Base-by-base conservation (phyloP, 2,888 invertebrate genomes). In the Saturnia japonica region DNA sequence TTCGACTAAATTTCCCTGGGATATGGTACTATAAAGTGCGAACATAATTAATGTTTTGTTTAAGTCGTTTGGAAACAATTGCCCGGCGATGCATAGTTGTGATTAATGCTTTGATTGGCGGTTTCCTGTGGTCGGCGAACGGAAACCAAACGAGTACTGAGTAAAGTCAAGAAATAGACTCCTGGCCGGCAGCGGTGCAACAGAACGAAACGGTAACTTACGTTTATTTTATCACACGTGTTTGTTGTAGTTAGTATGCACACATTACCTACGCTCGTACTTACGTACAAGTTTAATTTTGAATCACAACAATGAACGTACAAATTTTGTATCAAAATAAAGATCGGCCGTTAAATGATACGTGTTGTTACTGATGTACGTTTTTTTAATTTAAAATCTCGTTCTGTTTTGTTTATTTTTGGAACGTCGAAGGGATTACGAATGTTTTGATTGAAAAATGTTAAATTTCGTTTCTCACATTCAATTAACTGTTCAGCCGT, bases 111-210 rank as follows among this genome's bases (percentile, higher is more conserved):
- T 86, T 88, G 90, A 88, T 84, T 85, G 85, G 78, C 84, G 75
- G 84, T 78, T 90, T 91, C 91, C 90, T 86, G 87, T 71, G 77
- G 79, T 78, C 82, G 80, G 75, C 81, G 80, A 71, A 77, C 90
- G 88, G 91, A 88, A 88, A 84, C 81, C 82, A 70, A 71, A 74
- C 79, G 78, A 80, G 64, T 40, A 81, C 80, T 79, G 79, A 82
- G 82, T 82, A 79, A 82, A 78, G 77, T 77, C 81, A 69, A 80
- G 81, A 91, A 92, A 91, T 91, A 91, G 88, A 88, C 82, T 74
- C 72, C 79, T 75, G 72, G 76, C 78, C 75, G 74, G 25, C 57
- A 14, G 19, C 57, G 28, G 57, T 25, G 16, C 28, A 60, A 54
- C 80, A 76, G 75, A 79, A 80, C 82, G 77, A 76, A 85, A 85